Percentiles rank a stretch among this genome's conserved stretches.
Evolutionary conservation across 2,113 vertebrate genomes (phyloP).

Genomic region (Silurus asotus): DNA sequence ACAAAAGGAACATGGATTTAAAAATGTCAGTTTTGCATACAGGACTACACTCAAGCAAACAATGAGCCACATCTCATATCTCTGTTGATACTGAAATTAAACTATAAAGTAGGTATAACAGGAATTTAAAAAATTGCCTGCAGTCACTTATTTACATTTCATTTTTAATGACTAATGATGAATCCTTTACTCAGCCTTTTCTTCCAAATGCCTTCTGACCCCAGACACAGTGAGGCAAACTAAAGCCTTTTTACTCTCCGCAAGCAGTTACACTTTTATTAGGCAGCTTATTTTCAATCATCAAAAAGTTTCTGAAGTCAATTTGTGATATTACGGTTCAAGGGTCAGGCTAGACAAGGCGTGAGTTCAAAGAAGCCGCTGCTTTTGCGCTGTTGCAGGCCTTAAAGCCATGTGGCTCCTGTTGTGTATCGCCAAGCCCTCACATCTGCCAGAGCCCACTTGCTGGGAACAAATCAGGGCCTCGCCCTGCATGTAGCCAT

Average conservation of each 20-base stretch:
- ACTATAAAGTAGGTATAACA: not conserved
- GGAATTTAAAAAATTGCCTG: not conserved
- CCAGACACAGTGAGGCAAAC: not conserved
- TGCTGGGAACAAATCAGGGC: slow-evolving; percentile 35
- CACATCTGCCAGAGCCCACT: slow-evolving; percentile 60
- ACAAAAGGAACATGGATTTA: slow-evolving; percentile 13
- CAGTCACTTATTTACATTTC: not conserved
- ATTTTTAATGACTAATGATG: not conserved
- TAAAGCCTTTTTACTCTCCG: slow-evolving; percentile 43
- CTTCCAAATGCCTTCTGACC: slow-evolving; percentile 14
- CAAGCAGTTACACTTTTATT: slow-evolving; percentile 61
- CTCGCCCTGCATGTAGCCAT: slow-evolving; percentile 30
- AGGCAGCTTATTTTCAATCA: slow-evolving; percentile 61
- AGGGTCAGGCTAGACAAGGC: slow-evolving; percentile 60
- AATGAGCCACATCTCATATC: not conserved
- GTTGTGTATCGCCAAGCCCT: slow-evolving; percentile 53
- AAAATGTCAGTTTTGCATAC: not conserved
- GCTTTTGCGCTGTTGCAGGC: slow-evolving; percentile 58
- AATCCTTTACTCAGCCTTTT: not conserved
- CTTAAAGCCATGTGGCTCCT: slow-evolving; percentile 43
- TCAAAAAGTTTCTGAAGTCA: slow-evolving; percentile 51
- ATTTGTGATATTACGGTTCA: slow-evolving; percentile 57
- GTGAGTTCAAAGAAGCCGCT: slow-evolving; percentile 60
- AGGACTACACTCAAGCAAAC: not conserved
- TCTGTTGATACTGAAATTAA: not conserved